Conservation (phyloP, 2,797 vertebrate genomes). For the Sandelia bainsii region DNA sequence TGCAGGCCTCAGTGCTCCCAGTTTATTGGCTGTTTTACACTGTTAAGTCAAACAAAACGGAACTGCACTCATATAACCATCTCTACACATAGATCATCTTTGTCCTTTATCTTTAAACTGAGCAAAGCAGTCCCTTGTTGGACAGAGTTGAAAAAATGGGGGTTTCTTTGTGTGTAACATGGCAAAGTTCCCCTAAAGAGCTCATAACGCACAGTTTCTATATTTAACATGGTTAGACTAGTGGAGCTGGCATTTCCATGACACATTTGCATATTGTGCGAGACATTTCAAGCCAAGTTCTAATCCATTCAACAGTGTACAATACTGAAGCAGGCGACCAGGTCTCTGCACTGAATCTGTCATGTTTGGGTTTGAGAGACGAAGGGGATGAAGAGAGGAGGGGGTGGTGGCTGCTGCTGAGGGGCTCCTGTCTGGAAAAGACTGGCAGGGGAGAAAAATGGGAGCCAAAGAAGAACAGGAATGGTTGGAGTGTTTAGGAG, state of each 20-base stretch:
- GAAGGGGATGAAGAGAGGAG: background rate
- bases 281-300: conserved; percentile 17
- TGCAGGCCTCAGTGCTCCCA: conserved; percentile 71
- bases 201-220: conserved; percentile 10
- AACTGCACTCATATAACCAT: conserved; percentile 46
- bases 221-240: conserved; percentile 5
- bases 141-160: conserved; percentile 6
- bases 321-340: conserved; percentile 33
- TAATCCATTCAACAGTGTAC: conserved; percentile 53
- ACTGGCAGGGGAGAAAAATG: conserved; percentile 54
- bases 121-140: conserved; percentile 40
- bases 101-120: conserved; percentile 55
- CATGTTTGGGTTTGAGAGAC: conserved; percentile 65
- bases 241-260: background rate
- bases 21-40: conserved; percentile 77
- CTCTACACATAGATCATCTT: conserved; percentile 62
- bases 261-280: conserved; percentile 24
- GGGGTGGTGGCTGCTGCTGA: conserved; percentile 28
- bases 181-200: background rate
- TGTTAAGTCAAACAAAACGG: conserved; percentile 60
- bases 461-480: conserved; percentile 56
- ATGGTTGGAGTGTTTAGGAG: conserved; percentile 44
- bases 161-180: conserved; percentile 1
- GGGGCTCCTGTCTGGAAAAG: conserved; percentile 73
- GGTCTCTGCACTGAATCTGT: conserved; percentile 30